phyloP scores from a whole-genome alignment of 2,888 invertebrate genomes.

The Melieria picta region DNA sequence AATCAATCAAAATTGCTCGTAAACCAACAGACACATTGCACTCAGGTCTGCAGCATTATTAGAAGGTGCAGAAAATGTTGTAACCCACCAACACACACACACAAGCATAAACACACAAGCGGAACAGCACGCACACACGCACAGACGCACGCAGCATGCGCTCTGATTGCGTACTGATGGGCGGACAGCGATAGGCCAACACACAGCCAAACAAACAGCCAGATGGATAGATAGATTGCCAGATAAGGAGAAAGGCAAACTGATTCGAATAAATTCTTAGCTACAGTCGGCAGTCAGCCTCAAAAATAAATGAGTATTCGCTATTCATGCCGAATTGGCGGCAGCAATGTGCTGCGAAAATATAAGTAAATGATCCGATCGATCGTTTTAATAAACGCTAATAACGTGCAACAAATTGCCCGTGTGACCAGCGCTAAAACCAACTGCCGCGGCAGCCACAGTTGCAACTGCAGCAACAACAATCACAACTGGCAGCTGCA shows the following conservation, averaged over 20 bases:
- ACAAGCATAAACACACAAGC: too few species aligned
- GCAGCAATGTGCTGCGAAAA: neutral
- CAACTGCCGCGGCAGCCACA: constrained; percentile 32
- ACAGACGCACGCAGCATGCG: too few species aligned
- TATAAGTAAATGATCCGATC: constrained; percentile 21
- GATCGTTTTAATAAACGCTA: constrained; percentile 40
- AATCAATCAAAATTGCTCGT: constrained; percentile 14
- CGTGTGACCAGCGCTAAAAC: constrained; percentile 23
- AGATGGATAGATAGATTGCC: neutral
- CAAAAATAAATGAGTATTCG: neutral
- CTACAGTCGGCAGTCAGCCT: neutral
- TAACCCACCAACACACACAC: neutral
- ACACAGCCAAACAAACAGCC: too few species aligned
- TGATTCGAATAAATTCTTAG: neutral
- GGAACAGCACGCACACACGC: too few species aligned
- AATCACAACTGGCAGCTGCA: constrained; percentile 21
- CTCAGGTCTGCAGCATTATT: neutral
- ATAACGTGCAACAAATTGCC: constrained; percentile 55
- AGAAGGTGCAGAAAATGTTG: constrained; percentile 28
- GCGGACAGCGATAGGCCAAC: too few species aligned
- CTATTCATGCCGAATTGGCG: neutral
- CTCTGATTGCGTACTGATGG: too few species aligned
- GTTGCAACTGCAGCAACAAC: constrained; percentile 4
- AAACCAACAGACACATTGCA: neutral
- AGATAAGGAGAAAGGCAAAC: neutral